Evolutionary conservation across 2,888 invertebrate species (phyloP).

Genomic region (Acleris sparsana): DNA sequence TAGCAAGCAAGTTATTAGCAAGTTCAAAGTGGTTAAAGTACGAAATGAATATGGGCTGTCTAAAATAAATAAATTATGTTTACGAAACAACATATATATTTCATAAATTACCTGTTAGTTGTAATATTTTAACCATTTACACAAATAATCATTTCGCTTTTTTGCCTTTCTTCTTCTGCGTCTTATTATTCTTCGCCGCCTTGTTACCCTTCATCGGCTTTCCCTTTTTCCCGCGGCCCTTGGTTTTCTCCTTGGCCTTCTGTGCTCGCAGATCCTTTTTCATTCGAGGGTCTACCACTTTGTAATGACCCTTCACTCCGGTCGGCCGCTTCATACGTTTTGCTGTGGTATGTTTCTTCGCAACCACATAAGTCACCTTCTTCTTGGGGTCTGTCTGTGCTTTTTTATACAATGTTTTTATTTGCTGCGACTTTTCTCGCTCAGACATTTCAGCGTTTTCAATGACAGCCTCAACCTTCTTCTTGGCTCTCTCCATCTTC

Average conservation of each 20-base stretch:
- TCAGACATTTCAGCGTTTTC: slow-evolving; percentile 96
- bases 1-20: neutral
- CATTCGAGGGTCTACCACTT: slow-evolving; percentile 97
- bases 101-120: slow-evolving; percentile 15
- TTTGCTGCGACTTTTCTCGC: slow-evolving; percentile 95
- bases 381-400: slow-evolving; percentile 93
- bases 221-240: slow-evolving; percentile 72
- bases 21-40: neutral
- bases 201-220: slow-evolving; percentile 48
- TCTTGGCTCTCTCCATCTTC: slow-evolving; percentile 96
- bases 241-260: slow-evolving; percentile 85
- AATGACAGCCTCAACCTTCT: slow-evolving; percentile 96
- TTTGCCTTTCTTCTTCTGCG: slow-evolving; percentile 59
- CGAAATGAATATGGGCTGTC: neutral
- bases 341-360: slow-evolving; percentile 92
- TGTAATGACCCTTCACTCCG: slow-evolving; percentile 95
- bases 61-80: neutral
- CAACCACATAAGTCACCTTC: slow-evolving; percentile 96
- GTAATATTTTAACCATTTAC: neutral
- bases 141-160: slow-evolving; percentile 55
- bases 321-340: slow-evolving; percentile 91
- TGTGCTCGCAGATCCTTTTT: slow-evolving; percentile 94
- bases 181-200: slow-evolving; percentile 40
- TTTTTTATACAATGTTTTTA: slow-evolving; percentile 96
- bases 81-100: slow-evolving; percentile 28